Base-by-base conservation (phyloP, 2,888 invertebrate genomes). In the Aricia artaxerxes region DNA sequence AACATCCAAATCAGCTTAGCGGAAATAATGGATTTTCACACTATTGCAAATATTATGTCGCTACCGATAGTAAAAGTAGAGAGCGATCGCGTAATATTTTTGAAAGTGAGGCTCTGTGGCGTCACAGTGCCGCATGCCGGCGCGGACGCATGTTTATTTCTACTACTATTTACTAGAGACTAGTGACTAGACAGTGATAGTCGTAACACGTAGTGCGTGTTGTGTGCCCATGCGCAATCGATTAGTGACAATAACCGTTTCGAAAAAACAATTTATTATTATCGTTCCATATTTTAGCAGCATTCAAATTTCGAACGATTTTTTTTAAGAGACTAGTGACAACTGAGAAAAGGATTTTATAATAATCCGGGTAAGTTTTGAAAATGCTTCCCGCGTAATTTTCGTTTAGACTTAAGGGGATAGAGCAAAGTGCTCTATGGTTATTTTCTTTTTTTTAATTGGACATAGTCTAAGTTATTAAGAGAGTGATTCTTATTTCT, bases 51-150 rank as follows among this genome's bases (percentile, higher is more conserved):
- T 81, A 69, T 69, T 69, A 69, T 69, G 35, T 69, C 69, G 83
- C 85, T 79, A 85, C 84, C 86, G 89, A 90, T 86, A 90, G 91
- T 89, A 87, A 90, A 90, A 87, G 88, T 84, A 80, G 85, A 86
- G 86, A 87, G 89, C 87, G 89, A 88, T 84, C 78, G 69, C 86
- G 81, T 80, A 81, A 83, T 80, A 82, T 83, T 84, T 84, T 88
- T 85, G 91, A 93, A 93, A 92, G 92, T 91, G 91, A 92, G 92
- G 90, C 86, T 87, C 83, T 84, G 86, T 92, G 90, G 90, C 88
- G 90, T 90, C 90, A 88, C 49, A 13, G 24, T 11, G 49, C 11
- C 11, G 35, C 35, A 1, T 2, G 35, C 35, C 35, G 75, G 1
- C 5, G 13, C 13, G 53, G 24, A 7, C 76, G 53, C 53, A 35